phyloP scores from a whole-genome alignment of 2,113 vertebrate genomes.

The Arvicanthis niloticus region DNA sequence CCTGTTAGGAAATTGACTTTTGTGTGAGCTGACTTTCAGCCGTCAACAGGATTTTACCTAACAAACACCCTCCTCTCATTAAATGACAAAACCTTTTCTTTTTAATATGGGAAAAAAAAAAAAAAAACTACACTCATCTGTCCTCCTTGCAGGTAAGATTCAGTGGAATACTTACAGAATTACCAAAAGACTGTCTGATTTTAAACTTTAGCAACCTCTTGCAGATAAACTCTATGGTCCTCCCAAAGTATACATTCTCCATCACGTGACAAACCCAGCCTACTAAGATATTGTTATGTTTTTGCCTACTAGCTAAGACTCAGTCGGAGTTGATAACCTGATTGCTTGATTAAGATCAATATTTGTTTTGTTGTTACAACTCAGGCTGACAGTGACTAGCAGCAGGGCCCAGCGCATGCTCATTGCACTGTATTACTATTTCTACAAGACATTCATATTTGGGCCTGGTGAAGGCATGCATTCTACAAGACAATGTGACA shows the following conservation, averaged over 20 bases:
- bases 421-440: background rate
- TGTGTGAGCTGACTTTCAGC: background rate
- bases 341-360: background rate
- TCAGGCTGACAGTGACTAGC: background rate
- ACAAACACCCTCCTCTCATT: background rate
- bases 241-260: background rate
- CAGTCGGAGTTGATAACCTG: background rate
- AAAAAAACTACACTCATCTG: background rate
- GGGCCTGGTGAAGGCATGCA: background rate
- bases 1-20: background rate
- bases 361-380: slow-evolving; percentile 13
- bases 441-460: background rate
- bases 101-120: background rate
- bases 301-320: background rate
- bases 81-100: background rate
- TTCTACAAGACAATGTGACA: background rate
- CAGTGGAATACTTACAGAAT: background rate
- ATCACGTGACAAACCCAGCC: background rate
- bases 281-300: background rate
- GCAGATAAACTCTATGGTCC: background rate
- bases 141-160: background rate
- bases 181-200: background rate
- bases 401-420: background rate
- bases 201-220: background rate
- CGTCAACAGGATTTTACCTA: background rate